Conservation (phyloP, 1,140 invertebrate genomes). For the Megalopta genalis region DNA sequence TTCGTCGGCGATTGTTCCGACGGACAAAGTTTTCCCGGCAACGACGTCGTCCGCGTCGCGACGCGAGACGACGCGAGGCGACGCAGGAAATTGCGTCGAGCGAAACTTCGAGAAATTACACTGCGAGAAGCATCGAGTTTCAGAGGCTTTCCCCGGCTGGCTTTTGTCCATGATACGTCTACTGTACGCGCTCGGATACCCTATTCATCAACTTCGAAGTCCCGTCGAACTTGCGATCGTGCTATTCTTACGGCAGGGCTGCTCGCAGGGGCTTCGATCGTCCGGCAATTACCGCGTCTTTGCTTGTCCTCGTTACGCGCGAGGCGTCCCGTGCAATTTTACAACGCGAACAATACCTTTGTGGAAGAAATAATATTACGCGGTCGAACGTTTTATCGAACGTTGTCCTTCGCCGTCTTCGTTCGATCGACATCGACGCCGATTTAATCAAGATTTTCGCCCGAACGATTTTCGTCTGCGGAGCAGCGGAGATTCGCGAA, state of each 20-base stretch:
- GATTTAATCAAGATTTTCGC: no score
- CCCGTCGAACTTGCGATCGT: background rate
- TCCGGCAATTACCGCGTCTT: background rate
- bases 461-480: no score
- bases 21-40: background rate
- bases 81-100: slow-evolving; percentile 2
- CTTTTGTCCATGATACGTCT: slow-evolving; percentile 21
- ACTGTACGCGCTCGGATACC: background rate
- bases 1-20: background rate
- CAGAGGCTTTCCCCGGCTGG: background rate
- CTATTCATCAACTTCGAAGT: slow-evolving; percentile 12
- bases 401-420: no score
- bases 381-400: no score
- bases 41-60: background rate
- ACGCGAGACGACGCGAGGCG: background rate
- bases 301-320: no score
- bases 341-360: no score
- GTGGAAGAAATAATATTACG: no score
- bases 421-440: no score
- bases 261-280: background rate
- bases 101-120: background rate
- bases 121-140: slow-evolving; percentile 3
- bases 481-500: no score
- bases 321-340: no score
- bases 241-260: background rate